A percentile compares a stretch with the other conserved stretches of the same genome.
phyloP scores from a whole-genome alignment of 2,113 vertebrate genomes.

The Chaetodon auriga region DNA sequence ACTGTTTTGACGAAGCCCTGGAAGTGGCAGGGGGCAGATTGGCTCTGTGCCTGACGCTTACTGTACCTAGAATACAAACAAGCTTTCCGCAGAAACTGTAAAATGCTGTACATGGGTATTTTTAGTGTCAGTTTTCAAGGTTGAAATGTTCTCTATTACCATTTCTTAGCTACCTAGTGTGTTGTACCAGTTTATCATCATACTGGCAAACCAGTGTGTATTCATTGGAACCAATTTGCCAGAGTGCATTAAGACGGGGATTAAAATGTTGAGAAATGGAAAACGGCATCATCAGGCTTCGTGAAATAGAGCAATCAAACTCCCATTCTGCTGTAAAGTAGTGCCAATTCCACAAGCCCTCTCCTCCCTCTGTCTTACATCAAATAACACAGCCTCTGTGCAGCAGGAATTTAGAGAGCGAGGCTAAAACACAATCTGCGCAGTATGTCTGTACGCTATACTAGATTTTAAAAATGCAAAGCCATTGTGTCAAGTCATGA shows the following conservation, averaged over 20 bases:
- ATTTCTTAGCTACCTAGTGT: conserved; percentile 54
- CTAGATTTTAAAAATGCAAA: conserved; percentile 31
- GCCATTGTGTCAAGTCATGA: conserved; percentile 40
- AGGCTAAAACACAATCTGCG: conserved; percentile 1
- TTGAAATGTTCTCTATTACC: conserved; percentile 64
- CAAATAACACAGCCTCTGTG: conserved; percentile 14
- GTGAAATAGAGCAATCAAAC: conserved; percentile 74
- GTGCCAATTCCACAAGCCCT: conserved; percentile 43
- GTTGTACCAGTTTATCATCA: conserved; percentile 62
- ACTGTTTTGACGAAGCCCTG: conserved; percentile 73
- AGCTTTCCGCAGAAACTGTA: conserved; percentile 49
- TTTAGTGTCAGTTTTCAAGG: conserved; percentile 66
- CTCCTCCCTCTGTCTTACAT: conserved; percentile 48
- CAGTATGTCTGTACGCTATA: not conserved
- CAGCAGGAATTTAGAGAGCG: conserved; percentile 23
- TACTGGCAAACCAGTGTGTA: conserved; percentile 55
- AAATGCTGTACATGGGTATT: conserved; percentile 64
- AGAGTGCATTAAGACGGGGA: conserved; percentile 70
- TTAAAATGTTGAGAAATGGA: conserved; percentile 73
- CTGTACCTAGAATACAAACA: conserved; percentile 77
- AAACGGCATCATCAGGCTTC: conserved; percentile 54
- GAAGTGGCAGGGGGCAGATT: conserved; percentile 75
- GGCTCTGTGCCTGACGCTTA: conserved; percentile 65
- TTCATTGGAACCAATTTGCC: conserved; percentile 72
- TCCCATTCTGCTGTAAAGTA: conserved; percentile 65